These are phyloP conservation scores for Umimayanthus kanabou DNA, from an alignment of 92 coral and sea anemone genomes.

Conservation along the genomic window DNA sequence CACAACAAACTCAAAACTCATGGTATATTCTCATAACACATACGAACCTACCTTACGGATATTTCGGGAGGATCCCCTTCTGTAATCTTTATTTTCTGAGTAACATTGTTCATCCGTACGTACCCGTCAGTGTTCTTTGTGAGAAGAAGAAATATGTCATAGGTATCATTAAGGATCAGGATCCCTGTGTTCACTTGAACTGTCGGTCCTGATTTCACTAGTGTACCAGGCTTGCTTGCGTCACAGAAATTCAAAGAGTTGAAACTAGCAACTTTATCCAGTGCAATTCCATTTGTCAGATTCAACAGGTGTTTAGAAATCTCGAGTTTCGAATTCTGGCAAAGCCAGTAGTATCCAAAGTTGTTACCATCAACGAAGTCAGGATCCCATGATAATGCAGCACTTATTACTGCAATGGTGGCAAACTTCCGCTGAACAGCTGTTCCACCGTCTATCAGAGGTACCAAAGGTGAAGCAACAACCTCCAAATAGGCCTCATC, in stretches of 20 bases:
- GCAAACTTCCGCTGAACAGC: conserved; percentile 41
- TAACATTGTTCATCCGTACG: conserved; percentile 34
- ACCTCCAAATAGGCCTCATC: conserved; percentile 61
- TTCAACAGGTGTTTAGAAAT: conserved; percentile 17
- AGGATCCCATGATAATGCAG: conserved; percentile 59
- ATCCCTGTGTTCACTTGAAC: conserved; percentile 47
- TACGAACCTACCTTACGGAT: conserved; percentile 46
- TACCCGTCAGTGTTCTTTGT: conserved; percentile 40
- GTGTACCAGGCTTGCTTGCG: conserved; percentile 33
- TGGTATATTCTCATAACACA: too few relatives aligned
- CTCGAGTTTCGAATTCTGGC: conserved; percentile 49
- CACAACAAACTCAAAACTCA: too few relatives aligned
- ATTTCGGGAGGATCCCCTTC: conserved; percentile 73
- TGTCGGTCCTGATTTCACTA: conserved; percentile 47
- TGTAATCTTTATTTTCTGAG: conserved; percentile 56
- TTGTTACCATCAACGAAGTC: conserved; percentile 48
- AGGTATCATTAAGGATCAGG: conserved; percentile 50
- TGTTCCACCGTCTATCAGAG: conserved; percentile 54
- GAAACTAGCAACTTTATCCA: conserved; percentile 31
- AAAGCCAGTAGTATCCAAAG: conserved; percentile 66
- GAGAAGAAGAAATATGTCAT: conserved; percentile 53
- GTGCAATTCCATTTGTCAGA: conserved; percentile 21
- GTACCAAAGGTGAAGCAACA: conserved; percentile 49
- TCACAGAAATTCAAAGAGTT: conserved; percentile 50
- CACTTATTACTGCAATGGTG: conserved; percentile 40